Conservation (phyloP, 2,797 vertebrate species). For the Tachyglossus aculeatus region DNA sequence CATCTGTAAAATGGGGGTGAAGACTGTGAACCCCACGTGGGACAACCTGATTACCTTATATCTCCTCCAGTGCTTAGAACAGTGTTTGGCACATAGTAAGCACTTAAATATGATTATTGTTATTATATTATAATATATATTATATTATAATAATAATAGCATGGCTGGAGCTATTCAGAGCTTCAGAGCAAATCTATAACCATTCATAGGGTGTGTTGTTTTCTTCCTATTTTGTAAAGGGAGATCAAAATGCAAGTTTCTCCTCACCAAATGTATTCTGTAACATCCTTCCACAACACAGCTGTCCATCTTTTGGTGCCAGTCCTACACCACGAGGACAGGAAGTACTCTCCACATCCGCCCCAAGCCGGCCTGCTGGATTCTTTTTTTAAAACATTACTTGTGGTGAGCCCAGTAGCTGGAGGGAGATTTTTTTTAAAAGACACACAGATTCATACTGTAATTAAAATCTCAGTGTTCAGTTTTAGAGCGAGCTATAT, state of each 20-base stretch:
- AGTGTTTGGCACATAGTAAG: no score
- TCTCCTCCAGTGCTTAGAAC: no score
- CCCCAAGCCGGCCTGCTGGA: slow-evolving; percentile 10
- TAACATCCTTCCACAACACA: slow-evolving; percentile 7
- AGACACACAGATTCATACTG: background rate
- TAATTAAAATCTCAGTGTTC: slow-evolving; percentile 36
- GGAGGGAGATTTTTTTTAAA: slow-evolving; percentile 48
- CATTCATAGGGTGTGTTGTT: background rate
- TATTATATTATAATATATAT: no score
- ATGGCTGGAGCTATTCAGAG: no score
- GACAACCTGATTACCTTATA: no score
- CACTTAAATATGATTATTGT: no score
- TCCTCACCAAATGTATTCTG: background rate
- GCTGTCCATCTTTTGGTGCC: slow-evolving; percentile 24
- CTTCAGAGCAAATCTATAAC: background rate
- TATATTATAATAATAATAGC: no score
- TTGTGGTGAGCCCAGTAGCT: slow-evolving; percentile 62
- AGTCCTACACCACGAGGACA: slow-evolving; percentile 32
- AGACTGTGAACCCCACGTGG: no score
- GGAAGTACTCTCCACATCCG: slow-evolving; percentile 68
- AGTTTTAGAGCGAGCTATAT: background rate
- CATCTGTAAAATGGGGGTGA: no score
- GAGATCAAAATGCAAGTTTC: background rate
- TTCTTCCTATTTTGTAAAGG: accelerated
- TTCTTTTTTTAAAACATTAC: slow-evolving; percentile 48